Conservation (phyloP, 2,888 invertebrate species). For the Linnaemya vulpina region DNA sequence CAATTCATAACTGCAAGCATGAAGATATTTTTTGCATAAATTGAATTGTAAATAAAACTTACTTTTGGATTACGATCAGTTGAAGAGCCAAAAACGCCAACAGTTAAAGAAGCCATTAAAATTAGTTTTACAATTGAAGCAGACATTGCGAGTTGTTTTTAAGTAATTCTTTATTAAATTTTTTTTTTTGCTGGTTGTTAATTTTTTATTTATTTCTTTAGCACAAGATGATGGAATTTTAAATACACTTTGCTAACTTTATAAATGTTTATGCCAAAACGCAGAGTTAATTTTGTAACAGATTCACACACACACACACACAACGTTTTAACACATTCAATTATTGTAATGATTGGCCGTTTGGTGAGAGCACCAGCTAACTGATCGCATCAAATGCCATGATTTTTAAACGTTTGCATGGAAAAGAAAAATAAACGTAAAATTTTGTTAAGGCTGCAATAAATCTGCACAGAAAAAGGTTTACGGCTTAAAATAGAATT, state of each 20-base stretch:
- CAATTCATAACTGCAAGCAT: background rate
- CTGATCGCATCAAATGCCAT: conserved; percentile 14
- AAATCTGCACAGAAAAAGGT: conserved; percentile 24
- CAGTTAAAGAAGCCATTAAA: conserved; percentile 55
- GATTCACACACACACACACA: no score
- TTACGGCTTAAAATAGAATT: no score
- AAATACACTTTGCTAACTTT: conserved; percentile 38
- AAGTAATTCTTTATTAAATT: no score
- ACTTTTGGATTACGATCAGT: conserved; percentile 66
- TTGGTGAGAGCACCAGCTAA: background rate
- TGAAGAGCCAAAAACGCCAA: conserved; percentile 40
- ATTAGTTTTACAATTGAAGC: conserved; percentile 51
- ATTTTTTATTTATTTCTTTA: background rate
- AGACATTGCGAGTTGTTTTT: conserved; percentile 48
- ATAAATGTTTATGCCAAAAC: conserved; percentile 14
- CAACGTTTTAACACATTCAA: conserved; percentile 34
- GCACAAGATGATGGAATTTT: conserved; percentile 48
- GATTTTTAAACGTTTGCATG: conserved; percentile 20
- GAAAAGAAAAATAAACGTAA: background rate
- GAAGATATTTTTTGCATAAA: background rate
- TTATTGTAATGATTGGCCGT: background rate
- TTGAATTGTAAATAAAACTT: conserved; percentile 42
- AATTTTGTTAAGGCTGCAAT: conserved; percentile 8
- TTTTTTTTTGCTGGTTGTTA: background rate
- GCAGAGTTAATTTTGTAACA: conserved; percentile 43